Evolutionary conservation across 2,113 vertebrate species (phyloP).

Genomic region (Patagioenas fasciata): DNA sequence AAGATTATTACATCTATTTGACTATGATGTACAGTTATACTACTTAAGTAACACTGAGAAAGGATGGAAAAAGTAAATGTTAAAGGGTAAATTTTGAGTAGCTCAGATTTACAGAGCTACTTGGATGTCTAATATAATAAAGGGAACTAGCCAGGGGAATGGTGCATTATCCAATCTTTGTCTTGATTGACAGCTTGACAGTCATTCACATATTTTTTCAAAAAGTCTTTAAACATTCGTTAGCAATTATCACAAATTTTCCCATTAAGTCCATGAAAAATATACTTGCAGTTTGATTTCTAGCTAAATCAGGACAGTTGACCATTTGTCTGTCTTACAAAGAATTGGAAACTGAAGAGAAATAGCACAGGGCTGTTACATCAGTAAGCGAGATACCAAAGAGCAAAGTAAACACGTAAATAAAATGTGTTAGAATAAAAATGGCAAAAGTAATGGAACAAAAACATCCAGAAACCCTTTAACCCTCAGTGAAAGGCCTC

Average conservation of each 20-base stretch:
- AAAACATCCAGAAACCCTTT: background rate
- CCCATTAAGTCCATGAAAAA: slow-evolving; percentile 43
- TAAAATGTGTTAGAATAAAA: background rate
- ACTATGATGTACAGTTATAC: background rate
- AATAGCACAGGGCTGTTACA: slow-evolving; percentile 22
- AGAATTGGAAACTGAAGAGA: slow-evolving; percentile 22
- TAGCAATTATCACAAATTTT: slow-evolving; percentile 56
- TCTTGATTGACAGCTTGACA: slow-evolving; percentile 27
- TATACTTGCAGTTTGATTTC: slow-evolving; percentile 59
- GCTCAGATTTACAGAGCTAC: background rate
- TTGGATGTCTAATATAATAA: background rate
- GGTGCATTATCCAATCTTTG: background rate
- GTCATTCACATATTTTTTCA: background rate
- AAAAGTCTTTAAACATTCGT: background rate
- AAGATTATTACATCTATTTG: background rate
- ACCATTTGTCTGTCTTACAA: slow-evolving; percentile 17
- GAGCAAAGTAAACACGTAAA: background rate
- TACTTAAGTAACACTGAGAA: background rate
- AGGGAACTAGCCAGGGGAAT: background rate
- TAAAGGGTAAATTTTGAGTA: background rate
- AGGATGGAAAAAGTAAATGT: background rate
- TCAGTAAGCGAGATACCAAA: background rate
- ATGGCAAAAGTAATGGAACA: background rate
- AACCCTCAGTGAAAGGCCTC: background rate
- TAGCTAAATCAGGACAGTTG: slow-evolving; percentile 43